Base-by-base conservation (phyloP, 2,797 vertebrate genomes). In the Sternotherus odoratus region DNA sequence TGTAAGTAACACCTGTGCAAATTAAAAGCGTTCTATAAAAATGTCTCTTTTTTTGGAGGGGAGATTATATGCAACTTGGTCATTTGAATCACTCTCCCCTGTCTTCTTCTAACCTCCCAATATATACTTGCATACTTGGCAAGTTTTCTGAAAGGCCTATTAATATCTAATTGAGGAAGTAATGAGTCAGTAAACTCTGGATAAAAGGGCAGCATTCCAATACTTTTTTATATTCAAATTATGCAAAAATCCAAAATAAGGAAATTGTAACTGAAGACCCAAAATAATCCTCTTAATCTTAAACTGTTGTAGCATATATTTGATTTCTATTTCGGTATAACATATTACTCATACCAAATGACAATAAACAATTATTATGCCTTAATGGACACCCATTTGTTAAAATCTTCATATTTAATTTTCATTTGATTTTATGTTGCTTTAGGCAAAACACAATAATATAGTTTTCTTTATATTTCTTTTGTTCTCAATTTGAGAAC, bases 251-350 rank as follows among this genome's bases (percentile, higher is more conserved):
- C 1, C 1, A 39, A 81, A 84, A 94, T 87, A 95, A 95, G 72
- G 28, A 89, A 94, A 94, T 23, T 50, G 46, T 79, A 84, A 89
- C 19, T 79, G 80, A 95, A 91, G 79, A 86, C 92, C 84, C 74
- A 9, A 94, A 91, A 93, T 96, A 96, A 96, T 96, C 93, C 90
- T 95, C 93, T 94, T 94, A 88, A 88, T 90, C 88, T 91, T 91
- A 92, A 92, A 91, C 57, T 89, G 90, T 77, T 95, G 83, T 79
- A 94, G 88, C 49, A 81, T 84, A 78, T 49, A n/a, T 60, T 91
- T 85, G 86, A 91, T 94, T 69, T 69, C 66, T 95, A 90, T 94
- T 96, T 91, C 85, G 83, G 24, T 87, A 95, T 90, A 92, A 95
- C 82, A 83, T 43, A 93, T 96, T 95, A 94, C 92, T 92, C 83